Percentiles rank a stretch among this genome's conserved stretches.
phyloP scores from a whole-genome alignment of 2,113 vertebrate species.

The Leucosticte australis region DNA sequence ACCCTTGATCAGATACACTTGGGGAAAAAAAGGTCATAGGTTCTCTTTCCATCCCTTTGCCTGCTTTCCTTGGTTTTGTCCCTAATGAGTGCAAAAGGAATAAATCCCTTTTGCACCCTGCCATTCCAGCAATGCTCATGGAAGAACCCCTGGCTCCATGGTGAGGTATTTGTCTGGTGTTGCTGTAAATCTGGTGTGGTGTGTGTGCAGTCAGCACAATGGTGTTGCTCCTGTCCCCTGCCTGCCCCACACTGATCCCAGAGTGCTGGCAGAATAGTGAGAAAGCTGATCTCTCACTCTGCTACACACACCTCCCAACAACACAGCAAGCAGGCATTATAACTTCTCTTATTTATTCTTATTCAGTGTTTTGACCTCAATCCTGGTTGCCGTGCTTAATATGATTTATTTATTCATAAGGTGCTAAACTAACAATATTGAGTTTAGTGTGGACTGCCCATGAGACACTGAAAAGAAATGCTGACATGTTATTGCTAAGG shows the following conservation, averaged over 20 bases:
- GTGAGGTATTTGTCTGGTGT: not conserved
- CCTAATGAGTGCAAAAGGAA: not conserved
- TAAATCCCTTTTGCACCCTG: not conserved
- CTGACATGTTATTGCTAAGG: constrained; percentile 33
- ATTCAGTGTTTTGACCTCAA: constrained; percentile 5
- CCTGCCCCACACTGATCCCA: rapidly evolving
- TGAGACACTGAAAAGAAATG: not conserved
- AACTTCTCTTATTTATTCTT: not conserved
- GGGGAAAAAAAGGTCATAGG: no score
- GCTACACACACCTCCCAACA: not conserved
- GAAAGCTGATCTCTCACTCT: not conserved
- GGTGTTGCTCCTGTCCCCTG: not conserved
- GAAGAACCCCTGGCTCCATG: not conserved
- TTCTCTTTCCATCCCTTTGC: not conserved
- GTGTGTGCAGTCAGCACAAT: not conserved
- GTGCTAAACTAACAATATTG: not conserved
- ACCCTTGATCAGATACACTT: not conserved
- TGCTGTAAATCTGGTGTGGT: not conserved
- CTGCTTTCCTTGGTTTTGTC: not conserved
- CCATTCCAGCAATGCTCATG: rapidly evolving
- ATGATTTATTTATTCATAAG: constrained; percentile 44
- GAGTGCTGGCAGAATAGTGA: not conserved
- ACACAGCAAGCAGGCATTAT: not conserved
- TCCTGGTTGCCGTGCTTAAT: not conserved
- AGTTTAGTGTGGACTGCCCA: not conserved